Percentiles rank a stretch among this genome's conserved stretches.
phyloP scores from a whole-genome alignment of 2,888 invertebrate genomes.

The Eupithecia subfuscata region DNA sequence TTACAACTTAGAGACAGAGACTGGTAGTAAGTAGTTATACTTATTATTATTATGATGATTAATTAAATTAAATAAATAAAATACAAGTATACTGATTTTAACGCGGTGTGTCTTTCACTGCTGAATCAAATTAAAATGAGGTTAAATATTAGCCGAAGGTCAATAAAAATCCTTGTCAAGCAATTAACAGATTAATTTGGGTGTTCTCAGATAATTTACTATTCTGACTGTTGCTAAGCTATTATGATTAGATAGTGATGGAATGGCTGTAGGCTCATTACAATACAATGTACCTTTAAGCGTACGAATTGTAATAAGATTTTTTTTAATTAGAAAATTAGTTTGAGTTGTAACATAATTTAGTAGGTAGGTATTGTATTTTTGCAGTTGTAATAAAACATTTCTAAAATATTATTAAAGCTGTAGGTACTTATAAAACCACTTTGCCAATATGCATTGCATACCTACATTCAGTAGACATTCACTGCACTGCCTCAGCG shows the following conservation, averaged over 20 bases:
- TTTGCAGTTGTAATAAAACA: too few species aligned
- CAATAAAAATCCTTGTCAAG: slow-evolving; percentile 22
- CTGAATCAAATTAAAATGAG: not conserved
- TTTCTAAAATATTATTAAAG: too few species aligned
- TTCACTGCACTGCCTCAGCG: too few species aligned
- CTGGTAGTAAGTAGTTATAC: not conserved
- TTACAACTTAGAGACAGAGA: not conserved
- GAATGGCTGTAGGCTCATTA: not conserved
- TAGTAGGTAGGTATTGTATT: too few species aligned
- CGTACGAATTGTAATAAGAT: not conserved
- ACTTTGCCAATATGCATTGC: too few species aligned
- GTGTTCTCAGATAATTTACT: slow-evolving; percentile 18
- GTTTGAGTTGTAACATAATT: not conserved
- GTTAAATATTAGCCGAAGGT: not conserved
- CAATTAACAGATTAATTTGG: slow-evolving; percentile 25
- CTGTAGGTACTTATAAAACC: too few species aligned
- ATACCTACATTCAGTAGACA: too few species aligned
- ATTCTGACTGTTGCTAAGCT: slow-evolving; percentile 25
- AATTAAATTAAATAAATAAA: too few species aligned
- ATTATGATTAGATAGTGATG: slow-evolving; percentile 26
- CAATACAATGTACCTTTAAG: not conserved
- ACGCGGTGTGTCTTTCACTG: not conserved
- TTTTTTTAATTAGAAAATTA: not conserved
- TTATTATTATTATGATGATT: not conserved
- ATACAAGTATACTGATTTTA: not conserved